Evolutionary conservation across 2,888 invertebrate genomes (phyloP), one percentile per base, ranked within the genome.

Genomic region (Cantharis rustica): DNA sequence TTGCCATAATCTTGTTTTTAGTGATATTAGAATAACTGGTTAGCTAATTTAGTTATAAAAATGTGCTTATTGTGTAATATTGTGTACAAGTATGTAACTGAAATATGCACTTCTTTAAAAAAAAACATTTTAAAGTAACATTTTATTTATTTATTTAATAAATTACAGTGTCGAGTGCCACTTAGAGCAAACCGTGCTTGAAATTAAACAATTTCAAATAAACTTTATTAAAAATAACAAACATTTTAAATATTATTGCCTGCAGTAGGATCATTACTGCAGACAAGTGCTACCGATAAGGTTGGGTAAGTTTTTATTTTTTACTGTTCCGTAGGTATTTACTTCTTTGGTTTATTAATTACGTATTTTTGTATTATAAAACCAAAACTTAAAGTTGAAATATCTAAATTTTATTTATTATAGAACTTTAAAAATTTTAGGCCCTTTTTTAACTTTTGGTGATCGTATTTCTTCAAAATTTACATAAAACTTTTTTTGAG

Each of bases 101-200:
- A 62, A 73, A 69, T 68, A 23, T 68, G 76, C 76, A 76, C 76
- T 70, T 73, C 68, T 23, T 75, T 72, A 68, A 16, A 63, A 61
- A 71, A 64, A 47, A 71, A 26, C 47, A 47, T 47, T 66, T 63
- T 17, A 71, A 61, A 62, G 20, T 71, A 71, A 23, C 10, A 16
- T 71, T 71, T 20, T 71, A 61, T 71, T 71, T 71, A 61, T 71
- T 62, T 68, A 23, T 68, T 68, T 68, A 68, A 68, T 68, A 68
- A 68, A 15, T 68, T 68, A 68, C 3, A 15, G 13, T 17, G 17
- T 20, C 1, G 2, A 23, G 15, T 16, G 17, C 17, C 23, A 20
- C 13, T 17, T 16, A 1, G 26, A 68, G 26, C 23, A 68, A 68
- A 68, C 16, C 13, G 26, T 17, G 15, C 26, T 17, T 68, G 20